Percentiles rank a stretch among this genome's conserved stretches.
phyloP scores from a whole-genome alignment of 2,888 invertebrate genomes.

The Pachymerium ferrugineum region DNA sequence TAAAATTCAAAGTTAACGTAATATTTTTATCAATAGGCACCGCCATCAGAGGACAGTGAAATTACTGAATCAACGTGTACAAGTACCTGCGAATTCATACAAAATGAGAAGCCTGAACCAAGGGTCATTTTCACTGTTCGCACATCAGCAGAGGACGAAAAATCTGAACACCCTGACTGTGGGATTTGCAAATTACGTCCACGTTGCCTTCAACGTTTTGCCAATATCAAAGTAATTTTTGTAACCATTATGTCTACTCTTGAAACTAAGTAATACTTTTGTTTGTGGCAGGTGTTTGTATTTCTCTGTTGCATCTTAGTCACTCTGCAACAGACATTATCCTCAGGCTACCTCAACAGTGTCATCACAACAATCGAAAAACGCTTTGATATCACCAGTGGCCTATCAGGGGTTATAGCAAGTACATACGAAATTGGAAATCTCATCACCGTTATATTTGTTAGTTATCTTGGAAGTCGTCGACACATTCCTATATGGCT shows the following conservation, averaged over 20 bases:
- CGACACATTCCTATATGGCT: slow-evolving; percentile 93
- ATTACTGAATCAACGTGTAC: slow-evolving; percentile 36
- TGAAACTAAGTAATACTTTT: neutral
- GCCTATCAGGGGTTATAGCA: slow-evolving; percentile 84
- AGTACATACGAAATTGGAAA: slow-evolving; percentile 94
- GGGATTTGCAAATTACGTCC: slow-evolving; percentile 83
- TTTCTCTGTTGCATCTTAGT: slow-evolving; percentile 81
- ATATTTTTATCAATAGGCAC: slow-evolving; percentile 3
- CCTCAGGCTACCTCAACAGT: slow-evolving; percentile 87
- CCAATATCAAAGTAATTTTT: slow-evolving; percentile 71
- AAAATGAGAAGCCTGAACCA: neutral
- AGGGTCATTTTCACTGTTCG: neutral
- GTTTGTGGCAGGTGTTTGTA: slow-evolving; percentile 71
- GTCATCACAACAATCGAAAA: slow-evolving; percentile 97
- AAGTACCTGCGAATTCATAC: slow-evolving; percentile 35
- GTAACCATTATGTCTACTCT: neutral
- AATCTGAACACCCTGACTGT: slow-evolving; percentile 67
- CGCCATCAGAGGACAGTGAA: slow-evolving; percentile 36
- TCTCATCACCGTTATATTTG: slow-evolving; percentile 90
- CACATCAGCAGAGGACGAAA: neutral
- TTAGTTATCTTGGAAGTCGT: slow-evolving; percentile 87
- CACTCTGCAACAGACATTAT: slow-evolving; percentile 81
- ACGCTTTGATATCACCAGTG: slow-evolving; percentile 83
- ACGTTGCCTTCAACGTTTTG: slow-evolving; percentile 75
- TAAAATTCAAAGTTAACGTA: neutral